Percentiles rank a stretch among this genome's conserved stretches.
phyloP scores from a whole-genome alignment of 2,113 vertebrate species.

The Charadrius vociferus region DNA sequence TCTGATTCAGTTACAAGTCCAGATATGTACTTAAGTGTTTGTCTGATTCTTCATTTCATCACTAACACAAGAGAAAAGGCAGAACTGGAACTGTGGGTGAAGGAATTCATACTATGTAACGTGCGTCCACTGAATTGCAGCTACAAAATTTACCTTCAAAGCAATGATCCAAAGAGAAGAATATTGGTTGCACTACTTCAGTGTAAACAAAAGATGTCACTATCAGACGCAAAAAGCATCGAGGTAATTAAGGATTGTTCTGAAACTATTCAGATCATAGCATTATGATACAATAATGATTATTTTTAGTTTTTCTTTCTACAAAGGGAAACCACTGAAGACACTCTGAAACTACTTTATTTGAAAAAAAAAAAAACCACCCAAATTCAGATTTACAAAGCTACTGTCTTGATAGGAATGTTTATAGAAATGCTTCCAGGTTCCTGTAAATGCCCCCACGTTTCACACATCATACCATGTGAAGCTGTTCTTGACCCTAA shows the following conservation, averaged over 20 bases:
- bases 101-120: not conserved
- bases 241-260: not conserved
- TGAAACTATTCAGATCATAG: not conserved
- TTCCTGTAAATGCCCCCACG: slow-evolving; percentile 37
- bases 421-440: not conserved
- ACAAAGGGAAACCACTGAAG: slow-evolving; percentile 22
- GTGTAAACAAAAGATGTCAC: slow-evolving; percentile 53
- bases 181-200: slow-evolving; percentile 1
- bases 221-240: not conserved
- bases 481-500: slow-evolving; percentile 15
- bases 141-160: not conserved
- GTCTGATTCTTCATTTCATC: not conserved
- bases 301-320: slow-evolving; percentile 48
- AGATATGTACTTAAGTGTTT: not conserved
- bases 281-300: not conserved
- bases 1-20: not conserved
- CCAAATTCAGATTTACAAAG: not conserved
- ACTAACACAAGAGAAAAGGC: not conserved
- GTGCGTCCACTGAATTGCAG: not conserved
- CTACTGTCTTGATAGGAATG: not conserved
- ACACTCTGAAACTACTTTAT: not conserved
- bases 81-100: not conserved
- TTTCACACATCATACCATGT: not conserved
- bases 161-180: not conserved
- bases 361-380: not conserved